phyloP scores from a whole-genome alignment of 2,113 vertebrate species.

The Narcine bancroftii region DNA sequence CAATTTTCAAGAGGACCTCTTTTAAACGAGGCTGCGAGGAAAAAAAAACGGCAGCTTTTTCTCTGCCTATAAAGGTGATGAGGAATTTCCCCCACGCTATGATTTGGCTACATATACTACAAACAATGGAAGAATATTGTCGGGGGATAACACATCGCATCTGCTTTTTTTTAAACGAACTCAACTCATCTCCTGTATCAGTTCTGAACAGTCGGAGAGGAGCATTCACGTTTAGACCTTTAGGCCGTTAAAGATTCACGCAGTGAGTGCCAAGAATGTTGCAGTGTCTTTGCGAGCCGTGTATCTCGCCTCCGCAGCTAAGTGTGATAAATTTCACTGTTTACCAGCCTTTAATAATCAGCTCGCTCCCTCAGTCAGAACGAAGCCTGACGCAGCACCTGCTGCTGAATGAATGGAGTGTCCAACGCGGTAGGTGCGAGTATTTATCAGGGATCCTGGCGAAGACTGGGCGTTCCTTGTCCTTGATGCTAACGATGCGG shows the following conservation, averaged over 20 bases:
- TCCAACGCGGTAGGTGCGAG: slow-evolving; percentile 62
- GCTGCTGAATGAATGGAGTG: slow-evolving; percentile 61
- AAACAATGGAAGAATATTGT: background rate
- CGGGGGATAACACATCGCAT: background rate
- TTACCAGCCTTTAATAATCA: slow-evolving; percentile 57
- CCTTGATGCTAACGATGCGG: background rate
- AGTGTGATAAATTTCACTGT: slow-evolving; percentile 59
- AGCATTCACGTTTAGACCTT: slow-evolving; percentile 41
- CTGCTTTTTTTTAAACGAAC: slow-evolving; percentile 37
- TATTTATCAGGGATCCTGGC: slow-evolving; percentile 59
- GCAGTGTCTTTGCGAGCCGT: slow-evolving; percentile 35
- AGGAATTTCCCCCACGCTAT: slow-evolving; percentile 16
- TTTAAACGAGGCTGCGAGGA: background rate
- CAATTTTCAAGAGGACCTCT: background rate
- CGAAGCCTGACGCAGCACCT: slow-evolving; percentile 65
- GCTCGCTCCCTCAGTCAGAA: slow-evolving; percentile 55
- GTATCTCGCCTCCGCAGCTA: slow-evolving; percentile 46
- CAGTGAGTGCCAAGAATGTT: slow-evolving; percentile 26
- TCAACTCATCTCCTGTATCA: slow-evolving; percentile 37
- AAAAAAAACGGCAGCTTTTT: background rate
- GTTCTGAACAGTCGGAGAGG: slow-evolving; percentile 36
- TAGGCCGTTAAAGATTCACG: slow-evolving; percentile 40
- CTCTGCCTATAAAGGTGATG: background rate
- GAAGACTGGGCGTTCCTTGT: slow-evolving; percentile 43
- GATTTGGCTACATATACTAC: background rate